Conservation (phyloP, 2,888 invertebrate species). For the Patella pellucida region DNA sequence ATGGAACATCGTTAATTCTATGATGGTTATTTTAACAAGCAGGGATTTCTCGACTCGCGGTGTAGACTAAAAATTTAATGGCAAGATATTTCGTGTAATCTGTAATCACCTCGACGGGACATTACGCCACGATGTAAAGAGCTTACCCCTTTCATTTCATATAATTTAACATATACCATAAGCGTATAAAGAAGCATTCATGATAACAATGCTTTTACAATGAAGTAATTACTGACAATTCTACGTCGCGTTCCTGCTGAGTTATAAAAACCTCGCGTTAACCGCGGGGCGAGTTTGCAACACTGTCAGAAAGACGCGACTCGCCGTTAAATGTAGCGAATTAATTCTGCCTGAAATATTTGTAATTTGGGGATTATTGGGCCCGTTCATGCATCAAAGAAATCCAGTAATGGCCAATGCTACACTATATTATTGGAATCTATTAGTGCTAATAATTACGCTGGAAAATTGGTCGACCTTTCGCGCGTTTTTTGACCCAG, state of each 20-base stretch:
- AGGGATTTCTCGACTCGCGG: no score
- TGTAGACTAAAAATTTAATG: no score
- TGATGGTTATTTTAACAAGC: no score
- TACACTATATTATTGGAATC: conserved; percentile 12
- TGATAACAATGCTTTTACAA: not conserved
- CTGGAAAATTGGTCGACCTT: conserved; percentile 19
- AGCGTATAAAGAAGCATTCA: conserved; percentile 7
- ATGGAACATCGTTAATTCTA: no score
- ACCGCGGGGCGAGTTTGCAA: not conserved
- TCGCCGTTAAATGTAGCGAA: conserved; percentile 30
- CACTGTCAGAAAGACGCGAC: not conserved
- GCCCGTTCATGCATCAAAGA: conserved; percentile 19
- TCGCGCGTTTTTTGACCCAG: conserved; percentile 23
- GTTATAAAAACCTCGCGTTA: not conserved
- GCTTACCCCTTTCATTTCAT: conserved; percentile 3
- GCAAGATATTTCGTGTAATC: not conserved
- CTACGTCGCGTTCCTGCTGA: conserved; percentile 9
- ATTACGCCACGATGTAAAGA: conserved; percentile 14
- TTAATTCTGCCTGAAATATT: conserved; percentile 34
- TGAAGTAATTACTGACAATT: conserved; percentile 19
- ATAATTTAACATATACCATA: conserved; percentile 22
- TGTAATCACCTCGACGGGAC: conserved; percentile 18
- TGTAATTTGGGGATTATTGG: conserved; percentile 31
- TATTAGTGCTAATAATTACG: conserved; percentile 17
- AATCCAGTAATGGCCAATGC: not conserved